Evolutionary conservation across 2,888 invertebrate species (phyloP), one percentile per base, ranked within the genome.

Genomic region (Eretmocerus hayati): DNA sequence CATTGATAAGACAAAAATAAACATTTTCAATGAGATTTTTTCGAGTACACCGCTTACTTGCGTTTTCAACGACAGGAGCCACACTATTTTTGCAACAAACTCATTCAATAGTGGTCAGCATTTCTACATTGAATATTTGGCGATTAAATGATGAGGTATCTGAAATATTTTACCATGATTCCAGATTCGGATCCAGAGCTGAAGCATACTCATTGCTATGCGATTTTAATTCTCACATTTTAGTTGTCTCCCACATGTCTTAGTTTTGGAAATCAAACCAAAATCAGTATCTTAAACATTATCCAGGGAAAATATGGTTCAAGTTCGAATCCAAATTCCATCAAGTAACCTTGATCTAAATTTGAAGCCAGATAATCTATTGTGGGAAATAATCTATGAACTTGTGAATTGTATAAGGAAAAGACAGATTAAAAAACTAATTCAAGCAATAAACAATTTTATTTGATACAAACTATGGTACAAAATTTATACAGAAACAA

Each of bases 401-500:
- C n/a, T n/a, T n/a, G n/a, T n/a, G 26, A 26, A 11, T 11, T 11
- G 26, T 9, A 26, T 26, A 1, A 26, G 26, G 26, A 26, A 18
- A 36, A 36, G 15, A 20, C 33, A 33, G 11, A 33, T 5, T 33
- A 38, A n/a, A 38, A 38, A 38, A 6, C 22, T 5, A 22, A 9
- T 38, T 64, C 69, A 73, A 71, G 74, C 75, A 72, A 74, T 75
- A 75, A 71, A 70, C 74, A 75, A 70, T 67, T 69, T 72, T 70
- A 72, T 74, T 75, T 73, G 72, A 76, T 77, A 77, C 75, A 77
- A 73, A 72, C 76, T 78, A 78, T 77, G 72, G 75, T 78, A 79
- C 77, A 78, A 79, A 78, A 78, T 75, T 75, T 74, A 66, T 68
- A 69, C 66, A 66, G 65, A 69, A 49, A 68, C 64, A 69, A 69